Evolutionary conservation across 2,113 vertebrate genomes (phyloP), one percentile per base, ranked within the genome.

Genomic region (Dolichallabes microphthalmus): DNA sequence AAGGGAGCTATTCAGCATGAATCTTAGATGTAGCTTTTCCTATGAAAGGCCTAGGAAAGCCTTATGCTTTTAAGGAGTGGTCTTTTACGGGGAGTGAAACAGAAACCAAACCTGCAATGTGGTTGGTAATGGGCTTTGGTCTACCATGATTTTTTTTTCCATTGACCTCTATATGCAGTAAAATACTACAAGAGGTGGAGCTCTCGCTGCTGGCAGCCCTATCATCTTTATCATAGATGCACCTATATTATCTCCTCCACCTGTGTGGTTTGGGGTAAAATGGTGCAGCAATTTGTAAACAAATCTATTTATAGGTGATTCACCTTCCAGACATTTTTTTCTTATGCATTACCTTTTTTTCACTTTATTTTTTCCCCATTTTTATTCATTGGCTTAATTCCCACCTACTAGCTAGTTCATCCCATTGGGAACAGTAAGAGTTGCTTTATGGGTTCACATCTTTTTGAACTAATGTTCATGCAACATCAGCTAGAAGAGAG

Each of bases 1-100:
- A 89, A 86, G 86, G 83, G 86, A 64, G 17, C 50, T 76, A 82
- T 85, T 69, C 83, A 63, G 86, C 30, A 86, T 80, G 60, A 83
- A 83, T 75, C 83, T 76, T 27, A 80, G 85, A 68, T 14, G 25
- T 27, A 45, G 82, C 75, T 83, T 35, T 83, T 83, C 76, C 57
- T 74, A 63, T 50, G 66, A 84, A 50, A 76, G 85, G 5, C 45
- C 57, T 88, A 90, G 90, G 90, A 92, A 91, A 91, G 90, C 85
- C 87, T 91, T 86, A 35, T 78, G 76, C 88, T 92, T 90, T 91
- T 86, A 89, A 86, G 87, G 86, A 91, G 90, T 86, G 88, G 86
- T 90, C 81, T 85, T 88, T 86, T 87, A 83, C 88, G 88, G 71
- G 45, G 84, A 88, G 89, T 52, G 39, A 82, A 80, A 87, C 53